Percentiles rank a stretch among this genome's conserved stretches.
Evolutionary conservation across 2,888 invertebrate species (phyloP).

Genomic region (Panzeria rudis): DNA sequence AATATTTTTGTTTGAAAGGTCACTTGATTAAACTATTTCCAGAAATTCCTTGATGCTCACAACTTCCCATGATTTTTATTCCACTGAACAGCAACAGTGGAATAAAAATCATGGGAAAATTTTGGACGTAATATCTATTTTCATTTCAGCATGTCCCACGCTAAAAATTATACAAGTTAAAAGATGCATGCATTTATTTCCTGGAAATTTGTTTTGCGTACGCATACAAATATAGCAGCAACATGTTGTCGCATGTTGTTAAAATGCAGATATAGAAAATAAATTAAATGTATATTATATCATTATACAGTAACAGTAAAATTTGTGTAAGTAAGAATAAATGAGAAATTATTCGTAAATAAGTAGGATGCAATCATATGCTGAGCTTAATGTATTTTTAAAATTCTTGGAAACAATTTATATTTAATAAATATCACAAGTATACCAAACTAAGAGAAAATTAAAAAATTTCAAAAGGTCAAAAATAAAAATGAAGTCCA

Average conservation of each 20-base stretch:
- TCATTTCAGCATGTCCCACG: not conserved
- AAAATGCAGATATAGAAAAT: not conserved
- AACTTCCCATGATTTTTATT: no score
- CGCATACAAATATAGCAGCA: not conserved
- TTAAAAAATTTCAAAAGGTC: not conserved
- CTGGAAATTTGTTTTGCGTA: not conserved
- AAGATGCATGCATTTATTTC: not conserved
- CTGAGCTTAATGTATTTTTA: not conserved
- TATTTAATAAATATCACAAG: not conserved
- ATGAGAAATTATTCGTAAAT: not conserved
- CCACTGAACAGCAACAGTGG: no score
- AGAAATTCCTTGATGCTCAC: no score
- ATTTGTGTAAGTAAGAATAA: not conserved
- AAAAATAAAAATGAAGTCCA: no score
- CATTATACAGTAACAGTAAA: not conserved
- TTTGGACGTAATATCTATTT: no score
- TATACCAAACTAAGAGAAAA: not conserved
- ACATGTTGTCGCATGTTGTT: not conserved
- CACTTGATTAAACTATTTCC: no score
- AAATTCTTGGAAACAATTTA: not conserved
- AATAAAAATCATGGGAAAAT: no score
- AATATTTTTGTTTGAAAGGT: no score
- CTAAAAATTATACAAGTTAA: not conserved
- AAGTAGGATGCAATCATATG: not conserved
- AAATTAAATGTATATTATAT: constrained; percentile 20